Percentiles rank a stretch among this genome's conserved stretches.
These are phyloP conservation scores for Microctenopoma steveboyesi DNA, from an alignment of 2,797 vertebrate genomes.

Conservation along the genomic window DNA sequence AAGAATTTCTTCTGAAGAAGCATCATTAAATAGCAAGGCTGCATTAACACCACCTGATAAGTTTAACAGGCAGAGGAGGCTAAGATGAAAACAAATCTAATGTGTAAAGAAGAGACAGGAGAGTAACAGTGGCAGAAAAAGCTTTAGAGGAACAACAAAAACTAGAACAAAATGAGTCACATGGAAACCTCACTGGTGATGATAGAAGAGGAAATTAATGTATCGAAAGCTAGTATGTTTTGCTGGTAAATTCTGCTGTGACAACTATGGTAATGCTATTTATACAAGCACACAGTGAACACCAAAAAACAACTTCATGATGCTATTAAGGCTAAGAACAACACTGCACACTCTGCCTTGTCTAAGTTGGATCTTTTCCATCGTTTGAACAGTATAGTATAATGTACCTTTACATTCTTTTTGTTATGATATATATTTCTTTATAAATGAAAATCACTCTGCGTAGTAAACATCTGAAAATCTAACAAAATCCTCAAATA, in stretches of 20 bases:
- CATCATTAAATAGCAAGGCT: background rate
- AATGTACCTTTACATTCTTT: no score
- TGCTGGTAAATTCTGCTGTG: background rate
- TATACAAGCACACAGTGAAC: background rate
- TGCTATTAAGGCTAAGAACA: background rate
- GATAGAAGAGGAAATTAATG: conserved; percentile 18
- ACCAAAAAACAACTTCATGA: background rate
- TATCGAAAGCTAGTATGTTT: background rate
- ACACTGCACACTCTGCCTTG: background rate
- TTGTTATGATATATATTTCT: no score
- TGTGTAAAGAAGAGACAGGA: conserved; percentile 1
- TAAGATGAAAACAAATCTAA: conserved; percentile 12
- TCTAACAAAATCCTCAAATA: background rate
- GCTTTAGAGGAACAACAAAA: conserved; percentile 9
- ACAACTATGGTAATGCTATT: background rate
- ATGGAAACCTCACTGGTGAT: conserved; percentile 4
- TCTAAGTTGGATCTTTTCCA: background rate
- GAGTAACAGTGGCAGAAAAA: background rate
- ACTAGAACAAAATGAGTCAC: conserved; percentile 19
- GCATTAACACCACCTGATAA: background rate
- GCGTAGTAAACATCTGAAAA: background rate
- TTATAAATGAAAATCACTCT: no score
- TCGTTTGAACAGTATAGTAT: background rate
- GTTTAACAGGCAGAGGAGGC: conserved; percentile 11
- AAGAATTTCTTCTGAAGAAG: background rate